Evolutionary conservation across 2,113 vertebrate species (phyloP).

Genomic region (Arenaria interpres): DNA sequence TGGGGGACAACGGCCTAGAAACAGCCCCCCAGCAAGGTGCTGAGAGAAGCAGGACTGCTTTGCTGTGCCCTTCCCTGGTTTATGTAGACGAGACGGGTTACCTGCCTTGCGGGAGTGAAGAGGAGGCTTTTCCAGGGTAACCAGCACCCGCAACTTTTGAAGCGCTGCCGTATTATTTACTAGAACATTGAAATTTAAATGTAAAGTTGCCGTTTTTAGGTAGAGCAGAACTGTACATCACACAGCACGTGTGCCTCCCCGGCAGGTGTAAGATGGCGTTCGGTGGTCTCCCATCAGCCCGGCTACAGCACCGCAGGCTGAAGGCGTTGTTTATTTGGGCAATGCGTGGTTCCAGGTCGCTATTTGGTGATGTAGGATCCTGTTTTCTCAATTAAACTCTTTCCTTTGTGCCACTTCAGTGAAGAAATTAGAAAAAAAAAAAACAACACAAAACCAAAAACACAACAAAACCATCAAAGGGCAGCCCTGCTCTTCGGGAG

Average conservation of each 20-base stretch:
- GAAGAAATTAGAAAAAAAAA: neutral
- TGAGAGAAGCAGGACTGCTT: neutral
- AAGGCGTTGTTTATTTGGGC: constrained; percentile 15
- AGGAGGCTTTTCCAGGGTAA: neutral
- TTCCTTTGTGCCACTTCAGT: neutral
- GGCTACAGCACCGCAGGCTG: neutral
- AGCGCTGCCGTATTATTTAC: neutral
- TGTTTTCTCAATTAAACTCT: constrained; percentile 55
- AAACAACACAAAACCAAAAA: neutral
- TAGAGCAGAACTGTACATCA: neutral
- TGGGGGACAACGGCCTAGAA: neutral
- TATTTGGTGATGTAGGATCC: neutral
- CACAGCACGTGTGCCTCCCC: neutral
- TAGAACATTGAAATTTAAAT: neutral
- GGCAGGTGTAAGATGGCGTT: neutral
- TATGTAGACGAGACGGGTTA: neutral
- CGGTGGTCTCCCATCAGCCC: constrained; percentile 38
- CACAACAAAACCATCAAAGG: neutral
- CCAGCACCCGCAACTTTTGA: neutral
- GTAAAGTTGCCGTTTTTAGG: neutral
- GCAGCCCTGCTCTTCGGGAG: neutral
- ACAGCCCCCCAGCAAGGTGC: neutral
- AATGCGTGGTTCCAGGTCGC: neutral
- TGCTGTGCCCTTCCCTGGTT: neutral
- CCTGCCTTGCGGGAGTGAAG: neutral